phyloP scores from a whole-genome alignment of 2,888 invertebrate species.

The Periphyllus acericola region DNA sequence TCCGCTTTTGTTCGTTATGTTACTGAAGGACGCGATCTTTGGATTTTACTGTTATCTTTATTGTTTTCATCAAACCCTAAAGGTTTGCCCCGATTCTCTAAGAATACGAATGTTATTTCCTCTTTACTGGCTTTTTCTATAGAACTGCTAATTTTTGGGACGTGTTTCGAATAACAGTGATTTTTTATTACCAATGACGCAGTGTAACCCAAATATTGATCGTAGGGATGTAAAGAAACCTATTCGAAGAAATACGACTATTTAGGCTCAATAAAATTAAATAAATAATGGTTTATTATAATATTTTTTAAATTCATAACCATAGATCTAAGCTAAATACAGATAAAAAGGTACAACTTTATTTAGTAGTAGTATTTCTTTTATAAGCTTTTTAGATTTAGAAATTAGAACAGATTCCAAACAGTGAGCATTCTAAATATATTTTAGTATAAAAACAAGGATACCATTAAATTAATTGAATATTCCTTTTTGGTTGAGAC shows the following conservation, averaged over 20 bases:
- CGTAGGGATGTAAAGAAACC: not conserved
- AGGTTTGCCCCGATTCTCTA: not conserved
- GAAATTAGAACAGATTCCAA: too few relatives aligned
- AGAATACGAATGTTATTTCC: not conserved
- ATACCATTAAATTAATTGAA: too few relatives aligned
- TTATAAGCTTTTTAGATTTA: too few relatives aligned
- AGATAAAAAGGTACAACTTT: too few relatives aligned
- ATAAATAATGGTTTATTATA: too few relatives aligned
- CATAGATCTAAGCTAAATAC: too few relatives aligned
- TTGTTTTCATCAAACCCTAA: conserved; percentile 30
- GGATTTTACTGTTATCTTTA: conserved; percentile 43
- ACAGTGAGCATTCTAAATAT: too few relatives aligned
- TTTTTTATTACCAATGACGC: not conserved
- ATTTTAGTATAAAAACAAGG: too few relatives aligned
- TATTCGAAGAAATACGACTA: not conserved
- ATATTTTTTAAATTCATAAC: too few relatives aligned
- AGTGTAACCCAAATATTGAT: not conserved
- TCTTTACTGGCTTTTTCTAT: not conserved
- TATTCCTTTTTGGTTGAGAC: too few relatives aligned
- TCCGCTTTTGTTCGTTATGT: conserved; percentile 50
- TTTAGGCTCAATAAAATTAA: too few relatives aligned
- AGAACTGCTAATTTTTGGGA: not conserved
- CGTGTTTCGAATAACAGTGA: not conserved
- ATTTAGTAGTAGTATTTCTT: too few relatives aligned
- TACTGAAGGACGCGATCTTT: conserved; percentile 46